phyloP scores from a whole-genome alignment of 2,113 vertebrate species.

The Oryzias melastigma region DNA sequence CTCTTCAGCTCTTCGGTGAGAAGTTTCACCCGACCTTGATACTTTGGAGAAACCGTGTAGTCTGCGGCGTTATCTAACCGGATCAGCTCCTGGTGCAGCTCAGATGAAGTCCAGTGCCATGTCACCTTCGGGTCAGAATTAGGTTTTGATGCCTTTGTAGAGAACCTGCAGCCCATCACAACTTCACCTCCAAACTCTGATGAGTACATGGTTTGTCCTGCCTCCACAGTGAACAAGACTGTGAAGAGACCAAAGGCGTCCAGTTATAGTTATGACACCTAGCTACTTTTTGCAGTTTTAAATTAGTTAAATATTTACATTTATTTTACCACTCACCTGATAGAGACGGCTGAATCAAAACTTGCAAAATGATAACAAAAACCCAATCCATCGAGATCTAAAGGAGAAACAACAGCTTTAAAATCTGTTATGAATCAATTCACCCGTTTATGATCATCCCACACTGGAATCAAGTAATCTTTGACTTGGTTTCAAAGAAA shows the following conservation, averaged over 20 bases:
- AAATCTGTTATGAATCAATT: background rate
- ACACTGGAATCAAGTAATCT: too few species aligned
- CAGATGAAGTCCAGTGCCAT: slow-evolving; percentile 66
- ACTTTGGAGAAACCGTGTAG: slow-evolving; percentile 58
- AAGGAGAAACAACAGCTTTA: slow-evolving; percentile 7
- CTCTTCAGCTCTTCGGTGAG: slow-evolving; percentile 73
- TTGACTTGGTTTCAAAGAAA: too few species aligned
- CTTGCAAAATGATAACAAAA: slow-evolving; percentile 41
- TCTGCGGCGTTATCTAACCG: slow-evolving; percentile 65
- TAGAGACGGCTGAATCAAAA: slow-evolving; percentile 42
- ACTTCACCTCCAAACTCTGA: slow-evolving; percentile 77
- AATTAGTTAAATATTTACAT: background rate
- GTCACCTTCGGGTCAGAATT: slow-evolving; percentile 69
- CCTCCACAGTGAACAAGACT: slow-evolving; percentile 84
- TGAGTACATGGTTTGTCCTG: slow-evolving; percentile 58
- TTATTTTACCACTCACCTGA: slow-evolving; percentile 44
- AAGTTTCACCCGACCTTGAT: slow-evolving; percentile 71
- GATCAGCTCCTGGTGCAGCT: slow-evolving; percentile 55
- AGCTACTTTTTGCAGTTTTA: too few species aligned
- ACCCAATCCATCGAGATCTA: slow-evolving; percentile 65
- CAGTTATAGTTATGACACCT: too few species aligned
- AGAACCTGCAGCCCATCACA: slow-evolving; percentile 85
- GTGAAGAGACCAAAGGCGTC: slow-evolving; percentile 22
- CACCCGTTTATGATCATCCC: too few species aligned
- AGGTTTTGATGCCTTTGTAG: slow-evolving; percentile 43